phyloP scores from a whole-genome alignment of 1,140 invertebrate genomes.

The Danaus melanippus region DNA sequence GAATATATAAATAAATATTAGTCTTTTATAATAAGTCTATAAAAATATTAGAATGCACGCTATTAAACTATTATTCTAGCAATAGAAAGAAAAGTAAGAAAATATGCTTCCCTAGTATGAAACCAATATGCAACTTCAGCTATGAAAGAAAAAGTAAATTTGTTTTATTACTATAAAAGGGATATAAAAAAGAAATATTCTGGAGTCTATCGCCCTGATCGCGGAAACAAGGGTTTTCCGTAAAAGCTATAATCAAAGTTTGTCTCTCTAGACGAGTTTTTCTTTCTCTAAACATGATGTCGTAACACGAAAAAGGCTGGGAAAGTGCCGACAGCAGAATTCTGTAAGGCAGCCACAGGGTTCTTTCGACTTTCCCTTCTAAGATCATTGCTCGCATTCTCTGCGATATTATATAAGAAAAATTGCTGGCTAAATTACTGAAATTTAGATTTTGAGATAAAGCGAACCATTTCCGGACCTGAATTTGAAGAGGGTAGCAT shows the following conservation, averaged over 20 bases:
- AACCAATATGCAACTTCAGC: constrained; percentile 31
- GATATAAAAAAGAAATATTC: constrained; percentile 66
- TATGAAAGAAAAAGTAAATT: constrained; percentile 57
- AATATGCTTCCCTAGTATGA: constrained; percentile 34
- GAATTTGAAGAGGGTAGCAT: neutral
- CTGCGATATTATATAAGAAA: constrained; percentile 35
- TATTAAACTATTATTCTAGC: constrained; percentile 24
- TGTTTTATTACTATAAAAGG: constrained; percentile 67
- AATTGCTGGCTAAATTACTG: constrained; percentile 36
- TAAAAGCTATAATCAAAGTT: constrained; percentile 70
- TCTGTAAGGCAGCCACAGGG: constrained; percentile 38
- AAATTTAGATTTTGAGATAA: constrained; percentile 10
- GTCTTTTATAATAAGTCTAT: too few species aligned
- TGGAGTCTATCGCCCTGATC: constrained; percentile 60
- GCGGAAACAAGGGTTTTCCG: constrained; percentile 55
- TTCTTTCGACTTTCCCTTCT: constrained; percentile 46
- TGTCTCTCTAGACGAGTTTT: constrained; percentile 63
- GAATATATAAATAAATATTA: too few species aligned
- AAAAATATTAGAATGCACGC: too few species aligned
- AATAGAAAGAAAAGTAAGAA: constrained; percentile 37
- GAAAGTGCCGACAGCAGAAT: constrained; percentile 57
- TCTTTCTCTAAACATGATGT: constrained; percentile 68
- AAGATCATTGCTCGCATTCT: constrained; percentile 37
- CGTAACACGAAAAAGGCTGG: constrained; percentile 67
- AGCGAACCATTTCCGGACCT: neutral